Base-by-base conservation (phyloP, 2,888 invertebrate genomes). In the Dioctria rufipes region DNA sequence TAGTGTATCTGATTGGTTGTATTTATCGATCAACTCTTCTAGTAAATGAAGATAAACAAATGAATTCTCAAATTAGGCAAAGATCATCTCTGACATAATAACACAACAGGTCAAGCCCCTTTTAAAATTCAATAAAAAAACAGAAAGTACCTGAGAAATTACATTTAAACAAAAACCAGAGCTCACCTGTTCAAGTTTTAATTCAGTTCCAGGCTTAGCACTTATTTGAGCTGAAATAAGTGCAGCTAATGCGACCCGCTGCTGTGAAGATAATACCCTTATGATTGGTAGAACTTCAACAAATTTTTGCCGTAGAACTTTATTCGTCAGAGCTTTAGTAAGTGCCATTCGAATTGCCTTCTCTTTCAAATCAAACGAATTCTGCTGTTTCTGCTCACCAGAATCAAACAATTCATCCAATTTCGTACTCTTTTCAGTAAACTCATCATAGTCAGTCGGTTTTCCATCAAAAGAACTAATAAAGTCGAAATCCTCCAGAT, bases 201-300 rank as follows among this genome's bases (percentile, higher is more conserved):
- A 86, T 1, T 91, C 91, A n/a, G 86, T 84, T 0, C 86, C 85
- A 75, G 90, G 90, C 0, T 91, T 91, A 2, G 92, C 91, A 84
- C 90, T 91, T 71, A 92, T 90, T 86, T 93, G 92, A 3, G 90
- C 91, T 2, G 93, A 91, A 4, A 93, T 93, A 60, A 94, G 84
- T 0, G 92, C 92, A 0, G 93, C 92, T 80, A 93, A 86, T 2
- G 92, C 92, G 81, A 92, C 88, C 46, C 92, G 89, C 87, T 93
- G 93, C 43, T 91, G 90, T 0, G 91, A 91, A 0, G 93, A 91
- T 89, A 93, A 91, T 3, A 91, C 91, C 69, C 92, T 90, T 83
- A 93, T 89, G 83, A 93, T 93, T 61, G 94, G 93, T 88, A 93
- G 88, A 40, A 92, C 90, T 87, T 92, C 91, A 0, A 91, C 91